Base-by-base conservation (phyloP, 2,888 invertebrate species). In the Oxytorus armatus region DNA sequence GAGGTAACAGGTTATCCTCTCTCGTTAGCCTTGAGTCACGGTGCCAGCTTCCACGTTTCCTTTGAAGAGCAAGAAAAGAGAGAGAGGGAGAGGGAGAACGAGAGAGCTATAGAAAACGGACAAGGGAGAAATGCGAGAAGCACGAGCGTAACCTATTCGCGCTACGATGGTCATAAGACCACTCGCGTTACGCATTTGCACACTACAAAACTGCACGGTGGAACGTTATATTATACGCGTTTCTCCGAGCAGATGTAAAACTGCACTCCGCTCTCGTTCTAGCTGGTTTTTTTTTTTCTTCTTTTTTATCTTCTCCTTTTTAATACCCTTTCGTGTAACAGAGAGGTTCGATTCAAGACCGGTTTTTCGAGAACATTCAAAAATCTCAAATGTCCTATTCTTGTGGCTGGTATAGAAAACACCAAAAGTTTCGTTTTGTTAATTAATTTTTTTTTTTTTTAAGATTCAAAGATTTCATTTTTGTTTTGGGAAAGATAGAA, bases 21-120 rank as follows among this genome's bases (percentile, higher is more conserved):
- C 77, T 63, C 68, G 77, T 73, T 80, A 68, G 68, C 80, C 76
- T 73, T 80, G 77, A 73, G 76, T 80, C 76, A 77, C 77, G 68
- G 77, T 80, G 49, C 51, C 42, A 47, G 21, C 21, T 68, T 16
- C 53, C 49, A 25, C 21, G 55, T 42, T 80, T 68, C 44, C 80
- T 77, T 80, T 80, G 73, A 73, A 63, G 53, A 23, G 29, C 65
- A 10, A 75, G n/a, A 68, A 51, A 29, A 18, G 39, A 59, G 18
- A 57, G 42, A 29, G 69, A 49, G 25, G 8, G 42, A 59, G 8
- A 18, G 42, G n/a, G n/a, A n/a, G n/a, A n/a, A 16, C 21, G 39
- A 53, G 68, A 63, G 23, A 51, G 39, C 47, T 49, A 55, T 23
- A 36, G 10, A 16, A 18, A 36, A 47, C 63, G 44, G 10, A 18